Conservation (phyloP, 1,140 invertebrate species). For the Triops cancriformis region DNA sequence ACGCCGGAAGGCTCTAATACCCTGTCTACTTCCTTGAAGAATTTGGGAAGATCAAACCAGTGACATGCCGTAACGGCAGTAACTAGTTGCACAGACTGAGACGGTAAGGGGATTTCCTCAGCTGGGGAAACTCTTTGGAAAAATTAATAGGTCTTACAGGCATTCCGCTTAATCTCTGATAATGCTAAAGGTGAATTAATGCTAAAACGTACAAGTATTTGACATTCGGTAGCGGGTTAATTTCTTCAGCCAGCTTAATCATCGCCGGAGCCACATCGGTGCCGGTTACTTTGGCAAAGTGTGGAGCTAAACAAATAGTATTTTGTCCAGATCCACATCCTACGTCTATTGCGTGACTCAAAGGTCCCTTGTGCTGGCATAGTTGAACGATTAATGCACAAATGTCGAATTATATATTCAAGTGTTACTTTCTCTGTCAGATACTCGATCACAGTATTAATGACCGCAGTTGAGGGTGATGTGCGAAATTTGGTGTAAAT, state of each 20-base stretch:
- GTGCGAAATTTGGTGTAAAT: conserved; percentile 39
- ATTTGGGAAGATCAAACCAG: conserved; percentile 44
- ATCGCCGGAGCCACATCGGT: conserved; percentile 39
- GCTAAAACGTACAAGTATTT: conserved; percentile 27
- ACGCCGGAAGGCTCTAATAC: conserved; percentile 40
- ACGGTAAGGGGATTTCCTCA: conserved; percentile 36
- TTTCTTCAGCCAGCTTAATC: conserved; percentile 37
- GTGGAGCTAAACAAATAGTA: conserved; percentile 37
- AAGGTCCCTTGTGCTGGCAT: conserved; percentile 6
- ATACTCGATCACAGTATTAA: conserved; percentile 35
- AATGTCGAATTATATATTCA: not conserved
- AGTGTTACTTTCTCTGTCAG: conserved; percentile 34
- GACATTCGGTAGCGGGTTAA: conserved; percentile 33
- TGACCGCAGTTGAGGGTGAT: conserved; percentile 34
- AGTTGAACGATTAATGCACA: not conserved
- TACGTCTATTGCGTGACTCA: conserved; percentile 35
- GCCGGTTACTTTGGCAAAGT: conserved; percentile 41
- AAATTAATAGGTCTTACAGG: not conserved
- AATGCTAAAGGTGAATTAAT: too few species aligned
- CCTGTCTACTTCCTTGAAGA: conserved; percentile 42
- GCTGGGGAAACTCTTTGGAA: conserved; percentile 38
- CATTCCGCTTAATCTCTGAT: too few species aligned
- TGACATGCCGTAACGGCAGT: conserved; percentile 42
- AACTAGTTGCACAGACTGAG: conserved; percentile 39
- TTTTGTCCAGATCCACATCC: conserved; percentile 47